Evolutionary conservation across 2,113 vertebrate species (phyloP), one percentile per base, ranked within the genome.

Genomic region (Syngnathus typhle): DNA sequence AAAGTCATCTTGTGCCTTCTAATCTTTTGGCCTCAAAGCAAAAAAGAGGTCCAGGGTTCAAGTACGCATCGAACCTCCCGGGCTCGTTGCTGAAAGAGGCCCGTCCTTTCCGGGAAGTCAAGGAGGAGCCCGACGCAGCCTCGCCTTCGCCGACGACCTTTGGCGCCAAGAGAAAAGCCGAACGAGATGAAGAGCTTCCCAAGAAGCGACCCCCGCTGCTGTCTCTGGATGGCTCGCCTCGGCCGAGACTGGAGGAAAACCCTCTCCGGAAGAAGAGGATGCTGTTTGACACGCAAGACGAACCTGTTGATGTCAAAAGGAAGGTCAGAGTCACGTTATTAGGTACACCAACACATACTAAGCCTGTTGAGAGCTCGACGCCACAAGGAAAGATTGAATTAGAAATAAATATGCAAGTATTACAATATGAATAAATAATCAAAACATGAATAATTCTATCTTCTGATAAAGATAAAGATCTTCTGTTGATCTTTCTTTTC

Each of bases 41-140:
- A 96, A 99, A 99, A 93, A 93, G 96, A 87, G 96, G 96, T 69
- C 96, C 96, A 55, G 96, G 96, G 68, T 99, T 99, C 83, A 99
- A 99, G 82, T 99, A 97, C 3, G 96, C 96, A 0, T 98, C 96
- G 23, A 98, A 95, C 88, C 94, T 99, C 65, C 96, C 96, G 0
- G 95, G 96, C 76, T 99, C 95, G 0, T 81, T 98, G 60, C 92
- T 98, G 67, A 98, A 96, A 85, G 95, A 98, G 59, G 93, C 94
- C 58, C 93, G 96, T 55, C 85, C 91, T 23, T 92, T 88, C 88
- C 90, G 93, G 19, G 94, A 97, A 65, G 88, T 89, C 44, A 96
- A 94, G 75, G 95, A 96, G 4, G 92, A 94, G n/a, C 86, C 86
- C 0, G 95, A 97, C 1, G 38, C 73, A 0, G 78, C 80, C 13